Percentiles rank a stretch among this genome's conserved stretches.
Evolutionary conservation across 2,113 vertebrate genomes (phyloP).

Genomic region (Jacana jacana): DNA sequence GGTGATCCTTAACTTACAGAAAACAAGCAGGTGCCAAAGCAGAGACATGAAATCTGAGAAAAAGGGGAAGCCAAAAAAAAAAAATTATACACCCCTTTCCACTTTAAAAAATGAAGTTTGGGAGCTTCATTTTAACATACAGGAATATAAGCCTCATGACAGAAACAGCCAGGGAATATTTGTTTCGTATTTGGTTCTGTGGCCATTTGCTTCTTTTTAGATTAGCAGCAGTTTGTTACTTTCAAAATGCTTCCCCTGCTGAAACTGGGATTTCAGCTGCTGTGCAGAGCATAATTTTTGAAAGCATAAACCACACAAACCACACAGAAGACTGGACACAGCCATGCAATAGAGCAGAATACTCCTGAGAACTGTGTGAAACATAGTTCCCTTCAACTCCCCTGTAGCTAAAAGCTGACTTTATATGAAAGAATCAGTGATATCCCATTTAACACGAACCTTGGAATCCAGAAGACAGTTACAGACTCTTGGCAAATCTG

Average conservation of each 20-base stretch:
- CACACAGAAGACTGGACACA: not conserved
- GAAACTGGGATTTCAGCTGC: not conserved
- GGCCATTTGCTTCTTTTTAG: not conserved
- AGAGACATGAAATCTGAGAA: not conserved
- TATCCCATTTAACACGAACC: slow-evolving; percentile 53
- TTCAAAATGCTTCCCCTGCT: not conserved
- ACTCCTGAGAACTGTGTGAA: not conserved
- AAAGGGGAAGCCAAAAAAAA: not conserved
- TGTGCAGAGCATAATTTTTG: not conserved
- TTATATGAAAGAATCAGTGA: not conserved
- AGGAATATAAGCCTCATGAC: not conserved
- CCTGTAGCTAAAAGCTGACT: not conserved
- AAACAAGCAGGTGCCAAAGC: not conserved
- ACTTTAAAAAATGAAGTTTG: not conserved
- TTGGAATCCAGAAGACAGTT: slow-evolving; percentile 67
- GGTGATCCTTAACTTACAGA: not conserved
- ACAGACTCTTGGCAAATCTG: slow-evolving; percentile 47
- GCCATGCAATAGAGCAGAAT: not conserved
- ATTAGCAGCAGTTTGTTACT: not conserved
- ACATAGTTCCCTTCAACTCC: not conserved
- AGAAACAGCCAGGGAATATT: not conserved
- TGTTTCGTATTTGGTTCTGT: not conserved
- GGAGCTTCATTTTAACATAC: not conserved
- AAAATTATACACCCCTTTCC: not conserved
- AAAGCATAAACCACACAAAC: not conserved